Base-by-base conservation (phyloP, 2,888 invertebrate genomes). In the Lasioglossum zephyrum region DNA sequence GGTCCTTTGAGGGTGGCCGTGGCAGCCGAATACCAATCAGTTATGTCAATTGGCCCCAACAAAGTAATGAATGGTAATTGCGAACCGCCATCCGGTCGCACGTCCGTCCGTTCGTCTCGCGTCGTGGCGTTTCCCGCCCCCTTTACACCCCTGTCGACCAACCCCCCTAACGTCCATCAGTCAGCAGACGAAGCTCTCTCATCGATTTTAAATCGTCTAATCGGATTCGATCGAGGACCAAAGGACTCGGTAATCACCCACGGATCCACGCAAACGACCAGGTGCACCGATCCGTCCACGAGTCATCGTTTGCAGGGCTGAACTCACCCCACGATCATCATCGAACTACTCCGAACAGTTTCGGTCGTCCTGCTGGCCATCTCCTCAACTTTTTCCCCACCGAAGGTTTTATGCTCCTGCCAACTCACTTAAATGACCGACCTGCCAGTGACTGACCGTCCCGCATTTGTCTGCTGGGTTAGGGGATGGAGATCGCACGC, bases 31-130 rank as follows among this genome's bases (percentile, higher is more conserved):
- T 94, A 93, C 94, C 93, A 94, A 94, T 94, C 94, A 94, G 94
- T 94, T 93, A 94, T 93, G 94, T 94, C 94, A 94, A 94, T 94
- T 94, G 93, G 92, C 91, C 90, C 90, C 92, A 92, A 92, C 93
- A 92, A 94, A 93, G 93, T 94, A 94, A 94, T 93, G 93, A 94
- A 94, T 93, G 93, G 93, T 94, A 94, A 94, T 94, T 94, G 93
- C 91, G 81, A 88, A 81, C 88, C 82, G 79, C 89, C 87, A 75
- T 84, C 75, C 88, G 82, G 85, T 90, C 84, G 79, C 87, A 84
- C 88, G 81, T 89, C 81, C 85, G 72, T 79, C 79, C 73, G 39
- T 36, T 18, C 69, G 85, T 80, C 81, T 69, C 84, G 47, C 77
- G 75, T 57, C 82, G 47, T 63, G 60, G 53, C 18, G 66, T 60